A percentile compares a stretch with the other conserved stretches of the same genome.
Conservation (phyloP, 2,113 vertebrate genomes). For the Tachysurus vachellii region DNA sequence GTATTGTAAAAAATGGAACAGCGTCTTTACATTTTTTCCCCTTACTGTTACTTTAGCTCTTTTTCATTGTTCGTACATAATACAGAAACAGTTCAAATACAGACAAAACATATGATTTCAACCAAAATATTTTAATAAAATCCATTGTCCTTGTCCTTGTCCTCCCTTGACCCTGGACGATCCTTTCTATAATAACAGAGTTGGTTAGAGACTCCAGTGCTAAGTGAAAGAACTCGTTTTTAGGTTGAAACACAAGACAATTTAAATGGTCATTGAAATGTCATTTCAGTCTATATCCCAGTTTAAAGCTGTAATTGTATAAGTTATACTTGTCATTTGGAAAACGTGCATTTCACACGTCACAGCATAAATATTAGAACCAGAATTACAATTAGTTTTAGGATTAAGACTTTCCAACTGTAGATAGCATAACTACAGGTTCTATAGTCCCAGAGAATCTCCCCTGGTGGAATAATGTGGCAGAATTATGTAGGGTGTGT, state of each 20-base stretch:
- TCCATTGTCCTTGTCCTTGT: background rate
- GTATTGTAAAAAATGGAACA: constrained; percentile 71
- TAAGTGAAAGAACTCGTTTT: constrained; percentile 5
- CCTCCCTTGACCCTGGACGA: background rate
- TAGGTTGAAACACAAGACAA: background rate
- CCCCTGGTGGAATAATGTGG: background rate
- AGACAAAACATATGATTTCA: background rate
- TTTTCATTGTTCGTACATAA: background rate
- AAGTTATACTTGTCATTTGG: constrained; percentile 11
- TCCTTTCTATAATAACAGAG: background rate
- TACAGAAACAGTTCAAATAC: background rate
- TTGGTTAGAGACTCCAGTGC: background rate
- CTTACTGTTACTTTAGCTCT: constrained; percentile 34
- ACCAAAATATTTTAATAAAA: background rate
- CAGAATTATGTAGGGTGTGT: background rate
- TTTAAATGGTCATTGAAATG: constrained; percentile 30
- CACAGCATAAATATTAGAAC: background rate
- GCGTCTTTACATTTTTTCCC: constrained; percentile 38
- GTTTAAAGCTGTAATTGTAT: background rate
- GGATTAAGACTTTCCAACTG: background rate
- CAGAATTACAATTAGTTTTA: background rate
- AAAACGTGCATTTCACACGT: background rate
- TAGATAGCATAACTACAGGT: background rate
- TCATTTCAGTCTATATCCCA: constrained; percentile 16
- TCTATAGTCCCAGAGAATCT: background rate